These are phyloP conservation scores for Molossus alvarezi DNA, from an alignment of 2,797 vertebrate genomes.

Conservation along the genomic window DNA sequence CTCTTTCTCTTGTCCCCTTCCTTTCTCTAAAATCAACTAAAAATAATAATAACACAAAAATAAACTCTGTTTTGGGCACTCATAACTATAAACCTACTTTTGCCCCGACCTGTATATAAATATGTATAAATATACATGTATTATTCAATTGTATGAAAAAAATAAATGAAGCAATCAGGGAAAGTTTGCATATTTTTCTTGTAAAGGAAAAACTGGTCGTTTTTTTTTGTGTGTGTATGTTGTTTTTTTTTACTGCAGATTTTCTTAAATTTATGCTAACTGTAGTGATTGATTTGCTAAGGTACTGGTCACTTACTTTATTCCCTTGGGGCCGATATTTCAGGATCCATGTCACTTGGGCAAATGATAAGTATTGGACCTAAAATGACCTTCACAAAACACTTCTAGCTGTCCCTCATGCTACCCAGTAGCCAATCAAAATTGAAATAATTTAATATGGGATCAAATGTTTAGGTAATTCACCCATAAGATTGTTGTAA, in stretches of 20 bases:
- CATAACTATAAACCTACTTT: no score
- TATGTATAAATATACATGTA: constrained; percentile 8
- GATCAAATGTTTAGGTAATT: not conserved
- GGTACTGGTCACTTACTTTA: not conserved
- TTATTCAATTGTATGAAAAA: constrained; percentile 64
- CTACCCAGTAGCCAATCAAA: not conserved
- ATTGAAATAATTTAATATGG: not conserved
- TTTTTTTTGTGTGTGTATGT: not conserved
- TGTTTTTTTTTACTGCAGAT: not conserved
- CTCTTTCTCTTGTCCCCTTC: not conserved
- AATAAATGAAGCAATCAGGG: constrained; percentile 23
- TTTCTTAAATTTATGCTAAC: constrained; percentile 40
- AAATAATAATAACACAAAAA: no score
- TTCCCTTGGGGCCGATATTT: not conserved
- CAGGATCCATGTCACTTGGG: not conserved
- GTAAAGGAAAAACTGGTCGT: constrained; percentile 34
- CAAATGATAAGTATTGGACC: not conserved
- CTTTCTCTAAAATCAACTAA: not conserved
- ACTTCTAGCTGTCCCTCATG: not conserved
- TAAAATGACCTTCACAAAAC: not conserved
- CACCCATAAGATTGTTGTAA: not conserved
- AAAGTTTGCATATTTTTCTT: constrained; percentile 17
- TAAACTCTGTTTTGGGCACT: no score
- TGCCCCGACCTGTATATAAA: not conserved
- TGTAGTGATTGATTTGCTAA: not conserved